Evolutionary conservation across 2,113 vertebrate genomes (phyloP), one percentile per base, ranked within the genome.

Genomic region (Himantopus leucocephalus): DNA sequence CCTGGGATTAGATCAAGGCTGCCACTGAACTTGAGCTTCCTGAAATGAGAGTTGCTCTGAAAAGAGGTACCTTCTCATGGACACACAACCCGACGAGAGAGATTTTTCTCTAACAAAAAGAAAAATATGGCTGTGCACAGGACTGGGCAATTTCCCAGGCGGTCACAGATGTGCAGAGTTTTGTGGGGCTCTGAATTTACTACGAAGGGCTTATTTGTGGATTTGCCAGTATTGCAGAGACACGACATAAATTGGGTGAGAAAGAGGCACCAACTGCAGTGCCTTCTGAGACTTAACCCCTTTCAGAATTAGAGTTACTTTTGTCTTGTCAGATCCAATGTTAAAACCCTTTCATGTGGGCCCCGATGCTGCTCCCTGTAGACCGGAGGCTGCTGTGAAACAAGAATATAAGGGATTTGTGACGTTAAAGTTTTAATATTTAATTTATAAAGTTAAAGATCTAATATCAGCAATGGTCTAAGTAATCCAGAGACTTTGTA

Each of bases 1-100:
- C 85, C 92, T 96, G 95, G 96, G 96, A 96, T 85, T 88, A 93
- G 92, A 94, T 92, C 90, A 96, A 96, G 96, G 93, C 96, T 94
- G 72, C 67, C 92, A 96, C 88, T 74, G 96, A 94, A 83, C 75
- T 94, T 80, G 27, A 83, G 96, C 93, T 96, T 94, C 92, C 96
- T 96, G 93, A 95, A 96, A 80, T 8, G 59, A 96, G 55, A 88
- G 82, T 67, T 70, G 75, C 58, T 80, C 82, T 96, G 92, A 96
- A 97, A 96, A 95, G 93, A 73, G 47, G 68, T 50, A 76, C 62
- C 94, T 96, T 90, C 90, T 94, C n/a, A 45, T 74, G 85, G 78
- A 80, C 96, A 62, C 34, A 15, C 85, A 94, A 50, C 88, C n/a
- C 37, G 2, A 48, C 1, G 37, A 83, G 78, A 64, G 60, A 45